phyloP scores from a whole-genome alignment of 2,888 invertebrate species.

The Tetragonisca angustula region DNA sequence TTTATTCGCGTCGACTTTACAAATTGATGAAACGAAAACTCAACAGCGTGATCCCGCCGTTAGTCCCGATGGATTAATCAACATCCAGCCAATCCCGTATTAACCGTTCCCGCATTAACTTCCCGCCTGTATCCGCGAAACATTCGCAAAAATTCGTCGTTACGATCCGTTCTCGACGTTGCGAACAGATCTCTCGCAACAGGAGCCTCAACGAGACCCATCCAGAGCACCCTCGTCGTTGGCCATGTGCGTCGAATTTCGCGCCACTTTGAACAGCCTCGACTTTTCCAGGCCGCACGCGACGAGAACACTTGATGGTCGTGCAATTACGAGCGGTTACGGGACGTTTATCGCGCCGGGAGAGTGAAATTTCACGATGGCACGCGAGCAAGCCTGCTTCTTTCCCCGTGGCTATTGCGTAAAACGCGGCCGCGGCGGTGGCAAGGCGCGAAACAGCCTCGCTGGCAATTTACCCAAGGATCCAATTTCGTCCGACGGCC shows the following conservation, averaged over 20 bases:
- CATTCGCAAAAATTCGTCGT: not conserved
- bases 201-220: not conserved
- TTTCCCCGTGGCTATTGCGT: slow-evolving; percentile 10
- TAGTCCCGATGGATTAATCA: too few species aligned
- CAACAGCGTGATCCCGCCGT: too few species aligned
- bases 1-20: too few species aligned
- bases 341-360: slow-evolving; percentile 70
- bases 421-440: slow-evolving; percentile 38
- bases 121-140: not conserved
- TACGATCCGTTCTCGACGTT: not conserved
- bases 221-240: slow-evolving; percentile 27
- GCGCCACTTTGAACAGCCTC: slow-evolving; percentile 54
- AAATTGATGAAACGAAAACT: too few species aligned
- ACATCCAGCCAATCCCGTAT: too few species aligned
- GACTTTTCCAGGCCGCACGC: slow-evolving; percentile 47
- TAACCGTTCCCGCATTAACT: too few species aligned
- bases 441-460: slow-evolving; percentile 48
- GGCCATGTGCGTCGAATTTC: slow-evolving; percentile 49
- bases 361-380: slow-evolving; percentile 53
- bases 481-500: slow-evolving; percentile 57
- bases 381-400: not conserved
- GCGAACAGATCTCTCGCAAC: not conserved
- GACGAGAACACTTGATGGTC: slow-evolving; percentile 56
- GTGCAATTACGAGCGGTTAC: slow-evolving; percentile 74
- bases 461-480: slow-evolving; percentile 62